Conservation (phyloP, 2,888 invertebrate species). For the Dasysyrphus albostriatus region DNA sequence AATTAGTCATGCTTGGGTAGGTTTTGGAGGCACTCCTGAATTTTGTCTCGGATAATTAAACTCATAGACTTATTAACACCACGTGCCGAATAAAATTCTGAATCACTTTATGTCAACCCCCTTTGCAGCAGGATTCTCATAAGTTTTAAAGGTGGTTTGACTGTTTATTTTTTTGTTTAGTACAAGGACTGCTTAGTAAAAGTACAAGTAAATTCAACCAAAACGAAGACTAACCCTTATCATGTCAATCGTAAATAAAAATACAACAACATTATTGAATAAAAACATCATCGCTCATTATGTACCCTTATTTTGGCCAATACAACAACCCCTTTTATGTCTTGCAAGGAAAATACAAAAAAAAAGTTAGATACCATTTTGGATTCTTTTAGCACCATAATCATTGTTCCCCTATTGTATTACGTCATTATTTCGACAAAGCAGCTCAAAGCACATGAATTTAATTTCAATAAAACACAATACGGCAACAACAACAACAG, state of each 20-base stretch:
- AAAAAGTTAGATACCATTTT: slow-evolving; percentile 6
- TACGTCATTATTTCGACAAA: slow-evolving; percentile 66
- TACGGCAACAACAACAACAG: not conserved
- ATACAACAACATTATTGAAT: slow-evolving; percentile 30
- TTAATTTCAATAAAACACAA: slow-evolving; percentile 49
- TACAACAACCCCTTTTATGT: slow-evolving; percentile 37
- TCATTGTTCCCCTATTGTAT: slow-evolving; percentile 29
- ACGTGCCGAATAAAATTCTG: slow-evolving; percentile 25
- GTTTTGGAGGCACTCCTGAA: slow-evolving; percentile 3
- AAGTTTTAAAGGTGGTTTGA: not conserved
- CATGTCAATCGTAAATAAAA: slow-evolving; percentile 38
- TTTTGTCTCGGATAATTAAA: slow-evolving; percentile 13
- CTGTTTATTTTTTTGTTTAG: not conserved
- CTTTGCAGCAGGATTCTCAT: not conserved
- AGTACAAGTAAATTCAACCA: slow-evolving; percentile 44
- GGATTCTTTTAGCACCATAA: slow-evolving; percentile 7
- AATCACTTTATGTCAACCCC: slow-evolving; percentile 28
- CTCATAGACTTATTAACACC: slow-evolving; percentile 32
- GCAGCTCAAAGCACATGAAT: slow-evolving; percentile 46
- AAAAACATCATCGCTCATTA: slow-evolving; percentile 60
- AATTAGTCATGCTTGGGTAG: slow-evolving; percentile 29
- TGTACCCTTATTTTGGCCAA: slow-evolving; percentile 38
- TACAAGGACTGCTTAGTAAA: slow-evolving; percentile 16
- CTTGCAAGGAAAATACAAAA: slow-evolving; percentile 14
- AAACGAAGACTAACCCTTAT: slow-evolving; percentile 48